Conservation (phyloP, 2,797 vertebrate genomes). For the Myotis findleyi region DNA sequence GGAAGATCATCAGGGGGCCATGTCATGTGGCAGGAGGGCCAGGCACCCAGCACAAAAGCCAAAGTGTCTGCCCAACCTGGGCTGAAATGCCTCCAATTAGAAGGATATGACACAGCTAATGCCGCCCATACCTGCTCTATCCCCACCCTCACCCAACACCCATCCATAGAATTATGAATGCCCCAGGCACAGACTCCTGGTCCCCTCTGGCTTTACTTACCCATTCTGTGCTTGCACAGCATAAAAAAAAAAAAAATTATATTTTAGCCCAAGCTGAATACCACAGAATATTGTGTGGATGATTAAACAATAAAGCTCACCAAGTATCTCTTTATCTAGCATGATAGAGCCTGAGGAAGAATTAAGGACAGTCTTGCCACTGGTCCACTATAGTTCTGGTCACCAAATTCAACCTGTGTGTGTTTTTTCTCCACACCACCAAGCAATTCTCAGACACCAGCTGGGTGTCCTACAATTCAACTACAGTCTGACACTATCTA, state of each 20-base stretch:
- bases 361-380: neutral
- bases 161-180: neutral
- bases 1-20: neutral
- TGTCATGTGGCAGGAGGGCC: slow-evolving; percentile 16
- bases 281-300: neutral
- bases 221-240: neutral
- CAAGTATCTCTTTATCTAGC: neutral
- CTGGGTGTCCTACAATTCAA: neutral
- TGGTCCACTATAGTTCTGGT: neutral
- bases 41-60: neutral
- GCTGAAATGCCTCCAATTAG: neutral
- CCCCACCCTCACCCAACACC: neutral
- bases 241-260: neutral
- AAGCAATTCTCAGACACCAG: neutral
- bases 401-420: neutral
- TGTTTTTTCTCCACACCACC: neutral
- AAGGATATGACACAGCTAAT: slow-evolving; percentile 41
- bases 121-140: slow-evolving; percentile 87
- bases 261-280: neutral
- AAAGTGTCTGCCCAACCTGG: slow-evolving; percentile 49
- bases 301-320: neutral
- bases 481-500: neutral
- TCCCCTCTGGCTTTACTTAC: neutral
- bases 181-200: neutral
- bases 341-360: neutral